Base-by-base conservation (phyloP, 2,113 vertebrate species). In the Rallus limicola region DNA sequence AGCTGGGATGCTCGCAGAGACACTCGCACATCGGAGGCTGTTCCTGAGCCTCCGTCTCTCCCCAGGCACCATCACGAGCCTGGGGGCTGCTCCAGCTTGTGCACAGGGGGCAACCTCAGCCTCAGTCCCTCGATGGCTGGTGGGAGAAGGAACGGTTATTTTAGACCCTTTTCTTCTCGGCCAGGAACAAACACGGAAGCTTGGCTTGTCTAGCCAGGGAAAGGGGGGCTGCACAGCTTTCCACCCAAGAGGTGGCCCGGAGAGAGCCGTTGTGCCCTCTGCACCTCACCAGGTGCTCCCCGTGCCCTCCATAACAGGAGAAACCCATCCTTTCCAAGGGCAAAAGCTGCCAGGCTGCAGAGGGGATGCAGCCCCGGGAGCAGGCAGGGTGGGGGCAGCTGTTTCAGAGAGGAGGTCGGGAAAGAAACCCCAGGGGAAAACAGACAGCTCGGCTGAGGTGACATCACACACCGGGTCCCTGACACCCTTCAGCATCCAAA, bases 41-140 rank as follows among this genome's bases (percentile, higher is more conserved):
- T 9, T 70, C 26, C 24, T 6, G 82, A 64, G 53, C 13, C 38
- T 16, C 77, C 5, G 0, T 36, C 55, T 15, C n/a, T 60, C 26
- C 53, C 29, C 28, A 25, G 46, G 53, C 44, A 55, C 48, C 69
- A 13, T 25, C 24, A 4, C 20, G 31, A 26, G 17, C n/a, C 53
- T 19, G 3, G 40, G 28, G 14, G 40, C 60, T 85, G 70, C 80
- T 82, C 33, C 24, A 5, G 34, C 33, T 46, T 14, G 5, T 12
- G 58, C 38, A 16, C 0, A 0, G 16, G 58, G 44, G 19, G 10
- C 16, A 60, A n/a, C 8, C 44, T 4, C 24, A 17, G 64, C 36
- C 46, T 85, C 52, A 1, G 10, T 34, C 26, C 59, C 67, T 60
- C 4, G 2, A 33, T 3, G 52, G 20, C 34, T 78, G 34, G 14